Conservation (phyloP, 2,888 invertebrate species). For the Cheilosia variabilis region DNA sequence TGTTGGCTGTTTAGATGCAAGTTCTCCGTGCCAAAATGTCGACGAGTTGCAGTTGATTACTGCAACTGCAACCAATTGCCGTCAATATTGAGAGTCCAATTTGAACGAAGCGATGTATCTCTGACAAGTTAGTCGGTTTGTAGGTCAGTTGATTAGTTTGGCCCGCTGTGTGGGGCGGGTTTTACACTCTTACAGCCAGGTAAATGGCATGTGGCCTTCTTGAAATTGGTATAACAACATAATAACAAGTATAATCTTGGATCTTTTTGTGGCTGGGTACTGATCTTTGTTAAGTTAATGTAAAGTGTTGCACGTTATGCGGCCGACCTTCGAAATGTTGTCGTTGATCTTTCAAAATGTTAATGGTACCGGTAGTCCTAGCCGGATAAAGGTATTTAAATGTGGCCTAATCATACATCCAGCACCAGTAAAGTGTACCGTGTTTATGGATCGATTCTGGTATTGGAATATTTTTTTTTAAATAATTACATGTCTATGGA, state of each 20-base stretch:
- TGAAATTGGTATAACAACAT: neutral
- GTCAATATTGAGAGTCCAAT: conserved; percentile 54
- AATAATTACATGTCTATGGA: neutral
- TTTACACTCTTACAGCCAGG: conserved; percentile 11
- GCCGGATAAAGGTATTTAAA: conserved; percentile 39
- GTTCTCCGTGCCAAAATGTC: conserved; percentile 53
- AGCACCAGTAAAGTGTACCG: conserved; percentile 19
- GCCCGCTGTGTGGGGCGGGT: neutral
- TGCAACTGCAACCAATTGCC: conserved; percentile 36
- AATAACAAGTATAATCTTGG: conserved; percentile 10
- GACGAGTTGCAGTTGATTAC: conserved; percentile 38
- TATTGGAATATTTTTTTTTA: conserved; percentile 1
- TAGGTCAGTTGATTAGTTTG: conserved; percentile 61
- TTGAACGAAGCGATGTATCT: conserved; percentile 45
- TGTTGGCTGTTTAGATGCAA: conserved; percentile 23
- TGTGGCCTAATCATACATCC: conserved; percentile 30
- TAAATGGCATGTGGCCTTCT: conserved; percentile 12
- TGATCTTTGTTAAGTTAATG: neutral
- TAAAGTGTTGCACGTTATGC: conserved; percentile 14
- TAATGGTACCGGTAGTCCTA: conserved; percentile 15
- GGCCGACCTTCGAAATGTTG: conserved; percentile 29
- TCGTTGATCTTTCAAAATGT: conserved; percentile 7
- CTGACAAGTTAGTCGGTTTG: conserved; percentile 64
- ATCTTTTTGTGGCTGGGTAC: neutral
- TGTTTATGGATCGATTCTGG: conserved; percentile 21